Evolutionary conservation across 2,888 invertebrate genomes (phyloP), one percentile per base, ranked within the genome.

Genomic region (Polia nebulosa): DNA sequence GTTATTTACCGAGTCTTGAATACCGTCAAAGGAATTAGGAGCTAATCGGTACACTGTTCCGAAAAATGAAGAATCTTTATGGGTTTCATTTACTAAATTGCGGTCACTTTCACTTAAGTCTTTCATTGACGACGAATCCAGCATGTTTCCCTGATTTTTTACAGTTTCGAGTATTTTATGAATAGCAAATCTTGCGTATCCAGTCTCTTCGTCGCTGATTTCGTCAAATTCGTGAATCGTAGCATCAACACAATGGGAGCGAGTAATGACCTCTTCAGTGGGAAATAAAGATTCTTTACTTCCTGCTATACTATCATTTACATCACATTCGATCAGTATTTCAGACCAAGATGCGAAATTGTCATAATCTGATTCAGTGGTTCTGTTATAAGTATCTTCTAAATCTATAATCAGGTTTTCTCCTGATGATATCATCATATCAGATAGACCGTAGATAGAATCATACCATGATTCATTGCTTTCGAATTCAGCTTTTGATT

Each of bases 101-200:
- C 74, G 83, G 22, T 88, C 83, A 60, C 74, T 64, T 59, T 90
- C 88, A 70, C 68, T 80, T 22, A 95, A 83, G 74, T 94, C 89
- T 72, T 87, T 89, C 88, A 95, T 86, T 5, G 94, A 89, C n/a
- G 95, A 95, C 1, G 95, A 95, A 84, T 95, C 95, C 25, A 79
- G 81, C 87, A 93, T 91, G 22, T 85, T 87, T 36, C 83, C 86
- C 41, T 88, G 87, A 32, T 83, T 85, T 85, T 88, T 91, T 36
- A 94, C 72, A 15, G 91, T 91, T 83, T 92, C 89, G 61, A 90
- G 87, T 75, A 95, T 91, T 85, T 95, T 95, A 66, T 93, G 88
- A 47, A 91, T 84, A 6, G 93, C 92, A 82, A 95, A 95, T 82
- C 89, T 90, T 32, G 92, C 91, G 67, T 95, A 95, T 32, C 78